Evolutionary conservation across 2,888 invertebrate species (phyloP).

Genomic region (Salticus scenicus): DNA sequence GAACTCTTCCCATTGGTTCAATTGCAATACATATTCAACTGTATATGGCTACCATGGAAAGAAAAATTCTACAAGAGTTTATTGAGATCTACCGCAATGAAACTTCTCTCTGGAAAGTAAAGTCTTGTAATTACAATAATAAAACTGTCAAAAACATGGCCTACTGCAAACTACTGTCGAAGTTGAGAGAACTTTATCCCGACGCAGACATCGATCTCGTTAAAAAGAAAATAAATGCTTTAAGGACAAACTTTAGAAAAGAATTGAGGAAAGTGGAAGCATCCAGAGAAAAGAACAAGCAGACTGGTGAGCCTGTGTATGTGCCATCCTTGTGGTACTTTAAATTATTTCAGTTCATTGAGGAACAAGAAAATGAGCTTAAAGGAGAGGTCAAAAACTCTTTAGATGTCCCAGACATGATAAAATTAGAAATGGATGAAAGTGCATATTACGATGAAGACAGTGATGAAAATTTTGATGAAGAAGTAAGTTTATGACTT

Average conservation of each 20-base stretch:
- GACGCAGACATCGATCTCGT: slow-evolving; percentile 43
- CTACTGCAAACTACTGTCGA: slow-evolving; percentile 34
- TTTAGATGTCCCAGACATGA: slow-evolving; percentile 11
- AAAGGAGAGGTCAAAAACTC: slow-evolving; percentile 8
- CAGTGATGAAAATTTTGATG: slow-evolving; percentile 44
- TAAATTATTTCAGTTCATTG: slow-evolving; percentile 56
- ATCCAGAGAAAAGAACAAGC: slow-evolving; percentile 11
- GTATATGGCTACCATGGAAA: slow-evolving; percentile 40
- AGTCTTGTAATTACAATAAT: slow-evolving; percentile 47
- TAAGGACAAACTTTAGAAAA: slow-evolving; percentile 48
- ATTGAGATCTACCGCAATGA: slow-evolving; percentile 59
- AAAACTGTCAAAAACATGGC: slow-evolving; percentile 48
- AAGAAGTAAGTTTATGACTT: slow-evolving; percentile 30
- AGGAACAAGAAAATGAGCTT: slow-evolving; percentile 38
- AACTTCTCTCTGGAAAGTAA: slow-evolving; percentile 52
- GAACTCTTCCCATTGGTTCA: too few species aligned
- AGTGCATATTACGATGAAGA: slow-evolving; percentile 21
- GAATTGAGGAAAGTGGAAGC: slow-evolving; percentile 48
- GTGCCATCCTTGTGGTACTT: slow-evolving; percentile 57
- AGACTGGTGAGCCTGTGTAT: slow-evolving; percentile 43
- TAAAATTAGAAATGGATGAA: slow-evolving; percentile 38
- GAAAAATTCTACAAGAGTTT: slow-evolving; percentile 48
- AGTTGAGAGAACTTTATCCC: slow-evolving; percentile 48
- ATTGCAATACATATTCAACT: too few species aligned
- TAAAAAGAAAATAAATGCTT: slow-evolving; percentile 47